Base-by-base conservation (phyloP, 1,140 invertebrate genomes). In the Trichonephila inaurata region DNA sequence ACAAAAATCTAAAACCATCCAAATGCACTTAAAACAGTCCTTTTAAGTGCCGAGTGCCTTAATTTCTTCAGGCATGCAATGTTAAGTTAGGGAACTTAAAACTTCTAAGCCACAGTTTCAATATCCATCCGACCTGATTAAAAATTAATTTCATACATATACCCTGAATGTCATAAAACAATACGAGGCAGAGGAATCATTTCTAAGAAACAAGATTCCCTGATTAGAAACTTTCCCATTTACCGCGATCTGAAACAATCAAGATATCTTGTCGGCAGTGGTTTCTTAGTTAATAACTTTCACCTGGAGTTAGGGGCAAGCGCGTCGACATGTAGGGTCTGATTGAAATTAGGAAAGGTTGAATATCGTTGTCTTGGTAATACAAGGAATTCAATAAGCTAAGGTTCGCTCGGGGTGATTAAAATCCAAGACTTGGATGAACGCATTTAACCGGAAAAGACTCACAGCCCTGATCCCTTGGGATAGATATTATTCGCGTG, bases 261-360 rank as follows among this genome's bases (percentile, higher is more conserved):
- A 82, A 62, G 89, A 81, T 91, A 51, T 81, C 89, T 89, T 91
- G 89, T 91, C 60, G 40, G 60, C 14, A 64, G 62, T 18, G 77
- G 60, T 91, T 91, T 33, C 89, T 91, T 91, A 91, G 89, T 82
- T 91, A 91, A 91, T 91, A 91, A 91, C 89, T 82, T 82, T 91
- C 89, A 91, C 89, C 89, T 91, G 89, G 77, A 72, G 28, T 87
- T 33, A 5, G 6, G 28, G 60, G 85, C n/a, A 18, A 40, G n/a
- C 60, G 24, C 28, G 85, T 28, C 33, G 62, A 58, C 87, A 72
- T 51, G 72, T n/a, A 16, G 14, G 77, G 58, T 33, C 69, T 91
- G 89, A 91, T 91, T 91, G 89, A 91, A 91, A 91, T 91, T 91
- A 91, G 58, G 89, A 91, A 91, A 82, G 89, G 89, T 72, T 89